These are phyloP conservation scores for Macropodus opercularis DNA, from an alignment of 2,797 vertebrate species.

Conservation along the genomic window DNA sequence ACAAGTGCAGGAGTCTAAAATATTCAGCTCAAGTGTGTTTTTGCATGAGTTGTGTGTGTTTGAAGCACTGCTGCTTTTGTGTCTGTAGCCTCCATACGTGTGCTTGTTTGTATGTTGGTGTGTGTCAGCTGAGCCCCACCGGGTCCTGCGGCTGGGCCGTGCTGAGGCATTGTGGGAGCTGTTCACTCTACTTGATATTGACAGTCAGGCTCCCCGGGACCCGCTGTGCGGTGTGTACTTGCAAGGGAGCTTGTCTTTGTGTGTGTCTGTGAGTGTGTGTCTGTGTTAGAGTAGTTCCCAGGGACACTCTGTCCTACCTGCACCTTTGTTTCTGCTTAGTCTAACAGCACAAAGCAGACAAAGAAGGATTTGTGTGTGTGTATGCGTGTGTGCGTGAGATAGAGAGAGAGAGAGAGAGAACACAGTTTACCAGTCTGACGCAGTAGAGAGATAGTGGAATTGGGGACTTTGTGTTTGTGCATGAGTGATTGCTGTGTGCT, in stretches of 20 bases:
- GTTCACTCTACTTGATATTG: slow-evolving; percentile 80
- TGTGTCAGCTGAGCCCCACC: slow-evolving; percentile 68
- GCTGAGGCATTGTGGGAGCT: slow-evolving; percentile 79
- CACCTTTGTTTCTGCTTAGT: slow-evolving; percentile 82
- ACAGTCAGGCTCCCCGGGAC: slow-evolving; percentile 77
- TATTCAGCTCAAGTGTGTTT: slow-evolving; percentile 39
- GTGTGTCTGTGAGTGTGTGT: slow-evolving; percentile 14
- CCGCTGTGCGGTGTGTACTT: slow-evolving; percentile 54
- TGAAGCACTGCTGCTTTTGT: slow-evolving; percentile 30
- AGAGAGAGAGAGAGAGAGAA: slow-evolving; percentile 40
- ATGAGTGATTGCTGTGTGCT: slow-evolving; percentile 75
- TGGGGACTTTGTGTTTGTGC: slow-evolving; percentile 74
- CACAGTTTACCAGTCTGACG: slow-evolving; percentile 47
- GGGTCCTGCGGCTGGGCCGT: slow-evolving; percentile 71
- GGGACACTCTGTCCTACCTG: slow-evolving; percentile 77
- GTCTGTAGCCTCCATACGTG: slow-evolving; percentile 40
- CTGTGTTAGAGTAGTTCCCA: slow-evolving; percentile 64
- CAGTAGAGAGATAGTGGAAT: slow-evolving; percentile 61
- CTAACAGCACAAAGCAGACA: slow-evolving; percentile 76
- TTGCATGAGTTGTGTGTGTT: slow-evolving; percentile 30
- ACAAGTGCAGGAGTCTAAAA: slow-evolving; percentile 16
- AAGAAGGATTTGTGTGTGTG: slow-evolving; percentile 56
- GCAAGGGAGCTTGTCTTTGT: slow-evolving; percentile 15
- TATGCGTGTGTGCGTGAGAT: slow-evolving; percentile 41
- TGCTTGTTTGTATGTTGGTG: slow-evolving; percentile 51